Base-by-base conservation (phyloP, 2,888 invertebrate genomes). In the Pachycephus smyrnensis region DNA sequence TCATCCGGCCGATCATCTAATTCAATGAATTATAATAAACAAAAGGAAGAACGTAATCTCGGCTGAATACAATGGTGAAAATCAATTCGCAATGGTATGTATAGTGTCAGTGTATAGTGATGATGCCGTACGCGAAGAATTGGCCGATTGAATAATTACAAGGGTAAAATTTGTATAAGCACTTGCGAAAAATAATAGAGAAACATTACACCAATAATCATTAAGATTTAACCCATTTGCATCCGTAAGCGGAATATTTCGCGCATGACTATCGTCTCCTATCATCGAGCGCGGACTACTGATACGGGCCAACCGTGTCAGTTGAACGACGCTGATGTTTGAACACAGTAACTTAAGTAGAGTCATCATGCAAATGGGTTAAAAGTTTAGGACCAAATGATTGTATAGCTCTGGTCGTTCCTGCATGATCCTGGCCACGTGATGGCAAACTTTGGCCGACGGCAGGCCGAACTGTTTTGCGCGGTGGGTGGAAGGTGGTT, bases 1-100 rank as follows among this genome's bases (percentile, higher is more conserved):
- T 87, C 82, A 85, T 85, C 82, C 85, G 71, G 82, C 80, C 80
- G 78, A 32, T 71, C 31, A 33, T 31, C 4, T 2, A 55, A 55
- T 55, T 0, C 9, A 55, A 6, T 1, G 0, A 23, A 55, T 55
- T 55, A 55, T 23, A 23, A 55, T 2, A 55, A 23, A 55, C 1
- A 55, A 55, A 55, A 9, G 23, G 55, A 2, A 9, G 55, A 55
- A 55, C 23, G 23, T 2, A 55, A 55, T 55, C 23, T 55, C 2
- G 55, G 9, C 23, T 23, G 23, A 55, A 55, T 23, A 55, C 9
- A 23, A 55, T 23, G 1, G 2, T 23, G 23, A 55, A 55, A 55
- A 55, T 23, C 9, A 23, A 2, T 55, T 9, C 2, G 2, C 55
- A 15, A 40, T 6, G 15, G 15, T 40, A 40, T 15, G 40, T 40